Evolutionary conservation across 1,140 invertebrate genomes (phyloP), one percentile per base, ranked within the genome.

Genomic region (Saccostrea echinata): DNA sequence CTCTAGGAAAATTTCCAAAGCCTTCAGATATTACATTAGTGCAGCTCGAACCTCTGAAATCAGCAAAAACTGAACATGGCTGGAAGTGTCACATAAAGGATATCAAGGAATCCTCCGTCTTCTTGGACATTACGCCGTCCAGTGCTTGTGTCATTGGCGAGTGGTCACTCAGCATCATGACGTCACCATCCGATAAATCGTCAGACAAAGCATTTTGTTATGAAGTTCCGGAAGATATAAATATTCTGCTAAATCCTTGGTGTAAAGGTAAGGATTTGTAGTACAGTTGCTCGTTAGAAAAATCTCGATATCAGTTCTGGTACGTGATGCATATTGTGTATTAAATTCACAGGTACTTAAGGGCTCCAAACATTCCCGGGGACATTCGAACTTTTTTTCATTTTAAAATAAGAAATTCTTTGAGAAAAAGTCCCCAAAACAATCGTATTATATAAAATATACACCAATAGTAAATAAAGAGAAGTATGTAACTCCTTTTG

Each of bases 91-190:
- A 68, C 18, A 86, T 91, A 24, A 8, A 83, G 4, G 82, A 84
- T 13, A 82, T 27, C 12, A 27, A 64, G 4, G 80, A 61, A 24
- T 85, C 88, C 30, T 68, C 18, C 13, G 18, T 91, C 13, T 76
- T 64, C 0, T 27, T 91, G 13, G 84, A 71, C 27, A 84, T 91
- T 11, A 84, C 24, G 30, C 57, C 88, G 4, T 96, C 97, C 0
- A 95, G 96, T 0, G 96, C 97, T 68, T 97, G 97, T 88, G 96
- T 97, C 18, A 97, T 99, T 8, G 97, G 97, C 6, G 96, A 97
- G 90, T 98, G 98, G 98, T 96, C 96, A 81, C 94, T 98, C 86
- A 6, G 30, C 16, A 71, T 89, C n/a, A 76, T 76, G 52, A 87
- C 86, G 1, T n/a, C 51, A 8, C 18, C 35, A 21, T 68, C 51